Conservation (phyloP, 2,113 vertebrate genomes). For the Abramis brama region DNA sequence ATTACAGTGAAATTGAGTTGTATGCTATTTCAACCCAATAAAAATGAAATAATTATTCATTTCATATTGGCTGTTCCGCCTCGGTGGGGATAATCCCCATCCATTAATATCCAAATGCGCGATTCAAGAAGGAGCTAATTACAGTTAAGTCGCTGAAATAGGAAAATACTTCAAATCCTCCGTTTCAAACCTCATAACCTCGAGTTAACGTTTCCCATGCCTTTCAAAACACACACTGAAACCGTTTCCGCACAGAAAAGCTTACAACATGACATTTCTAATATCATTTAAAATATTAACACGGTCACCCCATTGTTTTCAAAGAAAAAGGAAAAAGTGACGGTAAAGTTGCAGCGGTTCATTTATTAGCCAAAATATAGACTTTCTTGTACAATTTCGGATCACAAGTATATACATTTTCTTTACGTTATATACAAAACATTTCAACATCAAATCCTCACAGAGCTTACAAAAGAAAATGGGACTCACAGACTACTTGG, state of each 20-base stretch:
- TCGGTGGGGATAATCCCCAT: conserved; percentile 70
- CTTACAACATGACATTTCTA: conserved; percentile 44
- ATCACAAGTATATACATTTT: conserved; percentile 99
- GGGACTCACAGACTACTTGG: conserved; percentile 84
- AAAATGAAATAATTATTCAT: conserved; percentile 70
- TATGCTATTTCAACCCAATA: conserved; percentile 60
- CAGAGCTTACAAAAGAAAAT: conserved; percentile 80
- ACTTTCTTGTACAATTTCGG: conserved; percentile 99
- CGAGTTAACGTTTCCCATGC: conserved; percentile 34
- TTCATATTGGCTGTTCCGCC: conserved; percentile 67
- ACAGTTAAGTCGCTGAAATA: conserved; percentile 68
- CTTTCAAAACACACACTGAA: conserved; percentile 42
- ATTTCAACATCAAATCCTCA: conserved; percentile 87
- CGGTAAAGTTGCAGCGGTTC: conserved; percentile 95
- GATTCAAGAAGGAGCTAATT: conserved; percentile 70
- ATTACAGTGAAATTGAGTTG: conserved; percentile 59
- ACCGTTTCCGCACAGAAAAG: conserved; percentile 48
- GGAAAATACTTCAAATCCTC: conserved; percentile 73
- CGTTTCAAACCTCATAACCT: conserved; percentile 60
- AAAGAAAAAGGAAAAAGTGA: conserved; percentile 50
- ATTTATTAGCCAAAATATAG: conserved; percentile 99
- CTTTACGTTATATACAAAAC: conserved; percentile 96
- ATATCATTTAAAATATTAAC: conserved; percentile 12
- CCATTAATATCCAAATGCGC: conserved; percentile 76
- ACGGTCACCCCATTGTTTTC: no score